Conservation (phyloP, 2,797 vertebrate genomes). For the Leucoraja ocellata region DNA sequence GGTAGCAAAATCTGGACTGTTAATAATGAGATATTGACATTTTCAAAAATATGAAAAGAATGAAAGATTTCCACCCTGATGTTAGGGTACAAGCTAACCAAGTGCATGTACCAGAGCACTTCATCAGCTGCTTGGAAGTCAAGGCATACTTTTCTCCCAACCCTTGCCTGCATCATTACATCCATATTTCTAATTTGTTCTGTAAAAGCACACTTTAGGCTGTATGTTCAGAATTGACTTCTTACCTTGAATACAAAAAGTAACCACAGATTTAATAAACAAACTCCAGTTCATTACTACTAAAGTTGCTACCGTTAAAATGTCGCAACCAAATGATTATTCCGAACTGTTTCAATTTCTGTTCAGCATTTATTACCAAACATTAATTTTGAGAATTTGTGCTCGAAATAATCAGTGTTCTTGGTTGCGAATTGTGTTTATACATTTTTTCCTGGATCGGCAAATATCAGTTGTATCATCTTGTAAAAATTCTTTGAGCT, state of each 20-base stretch:
- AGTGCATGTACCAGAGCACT: background rate
- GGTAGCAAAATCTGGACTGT: background rate
- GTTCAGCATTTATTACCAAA: background rate
- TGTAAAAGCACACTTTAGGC: background rate
- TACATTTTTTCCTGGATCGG: background rate
- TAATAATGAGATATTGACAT: background rate
- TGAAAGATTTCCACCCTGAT: background rate
- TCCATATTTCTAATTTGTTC: background rate
- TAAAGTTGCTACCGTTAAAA: background rate
- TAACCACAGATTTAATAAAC: background rate
- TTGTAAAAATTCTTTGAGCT: background rate
- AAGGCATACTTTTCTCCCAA: background rate
- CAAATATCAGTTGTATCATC: background rate
- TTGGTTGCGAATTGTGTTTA: background rate
- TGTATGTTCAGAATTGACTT: background rate
- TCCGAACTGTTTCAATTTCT: background rate
- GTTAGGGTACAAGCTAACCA: background rate
- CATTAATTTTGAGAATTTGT: background rate
- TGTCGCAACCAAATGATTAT: background rate
- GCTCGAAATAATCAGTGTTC: background rate
- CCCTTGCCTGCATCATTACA: no score
- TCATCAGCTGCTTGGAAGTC: background rate
- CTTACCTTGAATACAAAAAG: background rate
- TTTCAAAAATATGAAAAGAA: background rate
- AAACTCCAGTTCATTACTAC: background rate